A percentile compares a stretch with the other conserved stretches of the same genome.
phyloP scores from a whole-genome alignment of 1,140 invertebrate species.

The Steinernema khuongi region DNA sequence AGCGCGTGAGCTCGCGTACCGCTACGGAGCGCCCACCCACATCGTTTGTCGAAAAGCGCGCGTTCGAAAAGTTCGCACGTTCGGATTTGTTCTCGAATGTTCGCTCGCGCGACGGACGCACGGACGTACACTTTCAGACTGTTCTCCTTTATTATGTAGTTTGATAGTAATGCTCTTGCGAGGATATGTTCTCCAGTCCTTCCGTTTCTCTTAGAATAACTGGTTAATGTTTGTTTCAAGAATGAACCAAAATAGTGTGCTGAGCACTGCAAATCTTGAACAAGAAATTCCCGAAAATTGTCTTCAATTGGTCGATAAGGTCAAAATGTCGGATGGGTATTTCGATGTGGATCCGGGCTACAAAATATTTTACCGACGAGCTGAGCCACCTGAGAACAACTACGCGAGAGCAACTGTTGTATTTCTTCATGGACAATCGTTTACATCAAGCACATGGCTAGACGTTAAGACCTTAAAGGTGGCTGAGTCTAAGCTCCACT shows the following conservation, averaged over 20 bases:
- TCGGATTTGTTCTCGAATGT: too few relatives aligned
- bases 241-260: not conserved
- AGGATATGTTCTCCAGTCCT: too few relatives aligned
- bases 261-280: not conserved
- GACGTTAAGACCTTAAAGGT: slow-evolving; percentile 26
- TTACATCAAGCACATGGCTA: slow-evolving; percentile 31
- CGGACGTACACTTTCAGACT: too few relatives aligned
- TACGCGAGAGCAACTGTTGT: slow-evolving; percentile 33
- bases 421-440: slow-evolving; percentile 36
- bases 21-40: too few relatives aligned
- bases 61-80: too few relatives aligned
- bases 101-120: too few relatives aligned
- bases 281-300: not conserved
- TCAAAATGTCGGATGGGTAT: not conserved
- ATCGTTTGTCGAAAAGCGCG: too few relatives aligned
- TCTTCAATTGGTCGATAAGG: not conserved
- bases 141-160: too few relatives aligned
- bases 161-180: too few relatives aligned
- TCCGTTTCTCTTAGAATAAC: not conserved
- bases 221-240: not conserved
- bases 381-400: slow-evolving; percentile 24
- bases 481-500: not conserved
- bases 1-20: too few relatives aligned
- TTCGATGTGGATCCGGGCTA: slow-evolving; percentile 7
- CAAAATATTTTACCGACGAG: slow-evolving; percentile 28